Evolutionary conservation across 1,140 invertebrate genomes (phyloP), one percentile per base, ranked within the genome.

Genomic region (Listronotus oregonensis): DNA sequence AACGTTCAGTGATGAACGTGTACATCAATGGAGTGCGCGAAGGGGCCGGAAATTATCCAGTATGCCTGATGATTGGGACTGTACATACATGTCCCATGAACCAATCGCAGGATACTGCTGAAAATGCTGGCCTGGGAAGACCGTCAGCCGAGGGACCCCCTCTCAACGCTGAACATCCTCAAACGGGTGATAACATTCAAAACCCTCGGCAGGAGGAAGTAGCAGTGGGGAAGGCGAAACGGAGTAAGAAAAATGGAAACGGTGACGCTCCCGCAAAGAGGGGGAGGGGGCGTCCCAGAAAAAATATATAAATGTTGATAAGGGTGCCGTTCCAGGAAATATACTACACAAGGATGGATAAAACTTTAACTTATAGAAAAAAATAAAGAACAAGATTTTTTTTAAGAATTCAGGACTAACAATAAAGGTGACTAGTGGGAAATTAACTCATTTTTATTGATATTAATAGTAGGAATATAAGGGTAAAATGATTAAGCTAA

Each of bases 1-100:
- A 46, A 14, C 49, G 18, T 1, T 51, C 49, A 9, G 18, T 51
- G 1, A 51, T 51, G 49, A 32, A 51, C 18, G 49, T 51, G 2
- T 51, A 51, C 49, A 51, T 51, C 6, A 51, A 51, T 17, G 49
- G 49, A 32, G 17, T 51, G 1, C 11, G 27, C 10, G 18, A 32
- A 32, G 6, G 18, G 7, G 3, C 18, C 1, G 43, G 8, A n/a
- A 32, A 51, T n/a, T 51, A 51, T 18, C 49, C 49, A 5, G 10
- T 51, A 6, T 51, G 49, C 18, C 27, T 51, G 7, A 51, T 51
- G 49, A 51, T 51, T 8, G 31, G 31, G 2, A 14, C 49, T 1
- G 18, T 51, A 3, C 17, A 27, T 3, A 27, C 49, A 1, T 51
- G 49, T 17, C 6, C 18, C 2, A 27, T 17, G 8, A n/a, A 51